Conservation (phyloP, 2,888 invertebrate species). For the Temnothorax unifasciatus region DNA sequence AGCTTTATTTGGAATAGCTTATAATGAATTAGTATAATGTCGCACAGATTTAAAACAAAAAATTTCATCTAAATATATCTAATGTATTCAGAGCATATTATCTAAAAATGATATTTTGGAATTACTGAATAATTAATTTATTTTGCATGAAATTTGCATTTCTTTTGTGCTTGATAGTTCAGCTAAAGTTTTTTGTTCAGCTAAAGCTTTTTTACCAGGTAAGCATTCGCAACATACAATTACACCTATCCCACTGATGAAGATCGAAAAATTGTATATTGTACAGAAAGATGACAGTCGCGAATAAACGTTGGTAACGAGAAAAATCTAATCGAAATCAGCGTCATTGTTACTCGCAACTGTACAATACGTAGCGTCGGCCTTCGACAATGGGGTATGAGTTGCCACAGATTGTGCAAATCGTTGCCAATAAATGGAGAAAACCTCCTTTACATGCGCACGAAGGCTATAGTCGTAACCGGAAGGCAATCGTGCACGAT, state of each 20-base stretch:
- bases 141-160: background rate
- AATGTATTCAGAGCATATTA: background rate
- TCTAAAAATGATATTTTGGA: background rate
- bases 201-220: background rate
- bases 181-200: background rate
- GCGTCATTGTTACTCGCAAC: background rate
- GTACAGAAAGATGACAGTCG: background rate
- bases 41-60: background rate
- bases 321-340: background rate
- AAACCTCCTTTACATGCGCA: constrained; percentile 7
- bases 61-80: too few species aligned
- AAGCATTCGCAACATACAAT: background rate
- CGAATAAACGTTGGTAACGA: background rate
- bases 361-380: background rate
- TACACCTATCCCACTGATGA: background rate
- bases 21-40: background rate
- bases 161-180: background rate
- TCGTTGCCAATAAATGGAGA: constrained; percentile 29
- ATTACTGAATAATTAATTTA: background rate
- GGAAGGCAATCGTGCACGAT: constrained; percentile 3
- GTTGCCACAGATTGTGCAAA: constrained; percentile 21
- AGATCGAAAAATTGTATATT: background rate
- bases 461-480: constrained; percentile 23
- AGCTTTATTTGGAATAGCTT: background rate
- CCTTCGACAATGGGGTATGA: constrained; percentile 17